Conservation (phyloP, 2,113 vertebrate species). For the Eurystomus gularis region DNA sequence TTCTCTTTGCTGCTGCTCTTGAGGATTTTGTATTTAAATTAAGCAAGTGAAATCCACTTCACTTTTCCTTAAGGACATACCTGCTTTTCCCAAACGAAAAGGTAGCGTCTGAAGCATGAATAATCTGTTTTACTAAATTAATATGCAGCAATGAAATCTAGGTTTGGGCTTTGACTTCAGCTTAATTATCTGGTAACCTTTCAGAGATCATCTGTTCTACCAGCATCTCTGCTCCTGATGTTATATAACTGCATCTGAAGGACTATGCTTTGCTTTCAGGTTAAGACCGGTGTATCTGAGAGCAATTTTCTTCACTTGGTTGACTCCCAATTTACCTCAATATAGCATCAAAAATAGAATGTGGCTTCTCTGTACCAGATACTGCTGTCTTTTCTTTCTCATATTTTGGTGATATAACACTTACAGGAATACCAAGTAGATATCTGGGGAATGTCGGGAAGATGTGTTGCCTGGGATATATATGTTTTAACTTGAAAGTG, state of each 20-base stretch:
- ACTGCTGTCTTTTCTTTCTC: not conserved
- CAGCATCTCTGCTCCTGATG: not conserved
- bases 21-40: constrained; percentile 13
- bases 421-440: not conserved
- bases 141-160: not conserved
- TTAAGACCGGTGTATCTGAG: not conserved
- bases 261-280: not conserved
- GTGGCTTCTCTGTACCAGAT: not conserved
- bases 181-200: constrained; percentile 32
- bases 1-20: not conserved
- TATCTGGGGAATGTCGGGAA: not conserved
- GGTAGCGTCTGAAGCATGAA: constrained; percentile 9
- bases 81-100: constrained; percentile 34
- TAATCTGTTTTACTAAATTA: constrained; percentile 27
- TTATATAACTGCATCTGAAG: constrained; percentile 28
- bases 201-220: constrained; percentile 9
- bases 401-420: not conserved
- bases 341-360: not conserved
- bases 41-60: not conserved
- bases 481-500: not conserved
- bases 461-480: not conserved
- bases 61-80: constrained; percentile 3
- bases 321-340: not conserved
- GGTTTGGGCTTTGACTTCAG: not conserved
- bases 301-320: not conserved